Evolutionary conservation across 2,797 vertebrate genomes (phyloP).

Genomic region (Graptemys geographica): DNA sequence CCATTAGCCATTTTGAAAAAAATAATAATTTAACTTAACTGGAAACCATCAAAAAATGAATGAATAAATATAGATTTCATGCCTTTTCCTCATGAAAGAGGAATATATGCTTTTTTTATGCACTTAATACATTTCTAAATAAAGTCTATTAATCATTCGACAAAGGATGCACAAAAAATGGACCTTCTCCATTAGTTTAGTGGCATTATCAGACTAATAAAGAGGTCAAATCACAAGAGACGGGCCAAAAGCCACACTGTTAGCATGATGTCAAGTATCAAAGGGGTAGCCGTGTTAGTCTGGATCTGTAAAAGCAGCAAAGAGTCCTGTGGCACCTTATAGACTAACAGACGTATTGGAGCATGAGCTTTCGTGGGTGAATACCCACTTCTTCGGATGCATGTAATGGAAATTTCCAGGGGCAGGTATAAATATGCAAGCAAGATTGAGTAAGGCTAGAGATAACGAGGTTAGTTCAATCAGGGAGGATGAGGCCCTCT

Average conservation of each 20-base stretch:
- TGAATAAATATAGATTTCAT: not conserved
- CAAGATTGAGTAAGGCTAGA: no score
- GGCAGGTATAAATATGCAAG: no score
- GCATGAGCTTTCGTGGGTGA: no score
- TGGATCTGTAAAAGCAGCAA: no score
- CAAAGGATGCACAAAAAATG: not conserved
- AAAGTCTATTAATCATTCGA: not conserved
- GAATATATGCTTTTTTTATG: not conserved
- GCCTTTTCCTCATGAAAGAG: not conserved
- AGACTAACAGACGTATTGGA: no score
- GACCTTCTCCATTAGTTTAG: not conserved
- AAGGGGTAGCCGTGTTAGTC: no score
- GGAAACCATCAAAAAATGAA: not conserved
- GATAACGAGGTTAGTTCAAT: no score
- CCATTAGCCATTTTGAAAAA: not conserved
- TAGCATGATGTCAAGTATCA: no score
- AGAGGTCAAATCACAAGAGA: not conserved
- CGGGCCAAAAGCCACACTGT: not conserved
- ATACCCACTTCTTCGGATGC: no score
- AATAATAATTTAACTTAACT: not conserved
- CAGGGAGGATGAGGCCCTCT: no score
- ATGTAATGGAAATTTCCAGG: no score
- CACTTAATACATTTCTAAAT: not conserved
- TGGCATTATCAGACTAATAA: not conserved
- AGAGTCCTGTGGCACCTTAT: no score